Percentiles rank a stretch among this genome's conserved stretches.
phyloP scores from a whole-genome alignment of 2,888 invertebrate genomes.

The Euspilapteryx auroguttella region DNA sequence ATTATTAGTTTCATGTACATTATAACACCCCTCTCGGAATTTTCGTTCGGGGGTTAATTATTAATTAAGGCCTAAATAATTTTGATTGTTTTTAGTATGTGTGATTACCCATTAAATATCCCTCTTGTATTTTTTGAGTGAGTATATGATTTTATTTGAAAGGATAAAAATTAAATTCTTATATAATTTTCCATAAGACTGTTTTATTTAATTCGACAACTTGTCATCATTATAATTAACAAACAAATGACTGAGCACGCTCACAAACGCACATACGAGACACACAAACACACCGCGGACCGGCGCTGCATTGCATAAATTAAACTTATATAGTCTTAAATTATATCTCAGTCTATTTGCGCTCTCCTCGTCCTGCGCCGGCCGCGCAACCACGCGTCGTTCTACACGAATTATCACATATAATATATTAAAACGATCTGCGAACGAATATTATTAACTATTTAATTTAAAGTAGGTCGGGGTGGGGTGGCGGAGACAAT shows the following conservation, averaged over 20 bases:
- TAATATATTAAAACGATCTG: conserved; percentile 68
- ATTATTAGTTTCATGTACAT: too few relatives aligned
- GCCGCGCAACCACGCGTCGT: conserved; percentile 52
- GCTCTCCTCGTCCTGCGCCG: conserved; percentile 60
- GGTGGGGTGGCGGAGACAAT: conserved; percentile 53
- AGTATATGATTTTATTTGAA: too few relatives aligned
- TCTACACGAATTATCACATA: conserved; percentile 67
- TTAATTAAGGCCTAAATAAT: too few relatives aligned
- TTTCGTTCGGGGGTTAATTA: too few relatives aligned
- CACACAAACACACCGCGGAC: conserved; percentile 65
- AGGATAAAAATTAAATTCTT: conserved; percentile 33
- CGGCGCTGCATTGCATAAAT: conserved; percentile 67
- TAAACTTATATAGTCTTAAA: conserved; percentile 65
- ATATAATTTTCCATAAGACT: conserved; percentile 48
- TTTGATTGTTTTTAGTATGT: too few relatives aligned
- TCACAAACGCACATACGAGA: conserved; percentile 65
- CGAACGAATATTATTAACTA: conserved; percentile 54
- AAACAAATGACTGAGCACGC: conserved; percentile 63
- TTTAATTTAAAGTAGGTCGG: conserved; percentile 58
- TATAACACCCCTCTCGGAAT: too few relatives aligned
- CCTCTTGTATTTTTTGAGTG: too few relatives aligned
- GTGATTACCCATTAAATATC: too few relatives aligned
- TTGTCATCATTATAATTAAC: conserved; percentile 76
- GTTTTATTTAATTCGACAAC: conserved; percentile 72
- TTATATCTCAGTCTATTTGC: conserved; percentile 63